A percentile compares a stretch with the other conserved stretches of the same genome.
These are phyloP conservation scores for Misgurnus anguillicaudatus DNA, from an alignment of 2,113 vertebrate species.

Conservation along the genomic window DNA sequence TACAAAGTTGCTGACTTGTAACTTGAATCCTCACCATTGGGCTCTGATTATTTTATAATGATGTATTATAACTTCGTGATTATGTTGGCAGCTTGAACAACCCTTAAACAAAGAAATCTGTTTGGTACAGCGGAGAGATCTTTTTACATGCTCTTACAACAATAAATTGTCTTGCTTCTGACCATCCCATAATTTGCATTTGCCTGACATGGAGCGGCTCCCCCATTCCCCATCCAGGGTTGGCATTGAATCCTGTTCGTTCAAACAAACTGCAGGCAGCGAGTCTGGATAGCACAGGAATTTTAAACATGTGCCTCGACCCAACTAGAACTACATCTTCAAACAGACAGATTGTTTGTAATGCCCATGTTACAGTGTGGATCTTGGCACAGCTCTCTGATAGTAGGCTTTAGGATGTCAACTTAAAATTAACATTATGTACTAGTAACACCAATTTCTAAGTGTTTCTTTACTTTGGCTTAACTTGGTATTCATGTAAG, in stretches of 20 bases:
- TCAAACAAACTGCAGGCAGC: slow-evolving; percentile 51
- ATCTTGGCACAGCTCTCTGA: background rate
- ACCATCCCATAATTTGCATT: slow-evolving; percentile 44
- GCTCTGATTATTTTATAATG: slow-evolving; percentile 31
- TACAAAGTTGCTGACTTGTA: background rate
- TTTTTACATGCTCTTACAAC: slow-evolving; percentile 48
- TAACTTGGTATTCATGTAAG: no score
- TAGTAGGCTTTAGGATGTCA: background rate
- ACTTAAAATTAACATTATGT: slow-evolving; percentile 16
- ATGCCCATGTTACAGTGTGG: slow-evolving; percentile 12
- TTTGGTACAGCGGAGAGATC: slow-evolving; percentile 31
- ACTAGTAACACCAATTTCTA: background rate
- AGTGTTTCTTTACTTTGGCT: background rate
- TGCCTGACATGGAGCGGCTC: slow-evolving; percentile 46
- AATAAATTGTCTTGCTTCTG: slow-evolving; percentile 44
- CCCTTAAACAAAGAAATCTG: slow-evolving; percentile 12
- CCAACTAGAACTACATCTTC: slow-evolving; percentile 12
- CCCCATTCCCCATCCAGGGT: slow-evolving; percentile 15
- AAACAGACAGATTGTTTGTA: slow-evolving; percentile 30
- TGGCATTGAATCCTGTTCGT: slow-evolving; percentile 20
- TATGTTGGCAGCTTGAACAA: slow-evolving; percentile 27
- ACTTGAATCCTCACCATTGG: slow-evolving; percentile 12
- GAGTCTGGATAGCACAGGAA: slow-evolving; percentile 41
- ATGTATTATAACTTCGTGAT: slow-evolving; percentile 39
- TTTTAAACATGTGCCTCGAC: slow-evolving; percentile 16